phyloP scores from a whole-genome alignment of 2,888 invertebrate genomes.

The Byasa hedistus region DNA sequence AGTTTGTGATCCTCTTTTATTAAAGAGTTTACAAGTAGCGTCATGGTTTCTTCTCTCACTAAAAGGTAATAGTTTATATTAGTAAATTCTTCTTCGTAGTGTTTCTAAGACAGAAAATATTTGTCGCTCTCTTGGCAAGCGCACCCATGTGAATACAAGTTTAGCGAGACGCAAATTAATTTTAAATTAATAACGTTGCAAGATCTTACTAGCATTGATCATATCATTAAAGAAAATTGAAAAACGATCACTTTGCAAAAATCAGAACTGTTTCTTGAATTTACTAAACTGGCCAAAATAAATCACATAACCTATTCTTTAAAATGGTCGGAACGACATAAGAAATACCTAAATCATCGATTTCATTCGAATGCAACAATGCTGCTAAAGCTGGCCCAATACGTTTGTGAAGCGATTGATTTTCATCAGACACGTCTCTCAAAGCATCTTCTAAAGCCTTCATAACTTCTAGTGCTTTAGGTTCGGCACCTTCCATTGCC shows the following conservation, averaged over 20 bases:
- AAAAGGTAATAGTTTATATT: constrained; percentile 24
- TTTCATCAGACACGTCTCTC: constrained; percentile 46
- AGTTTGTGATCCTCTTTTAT: constrained; percentile 52
- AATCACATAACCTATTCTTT: too few species aligned
- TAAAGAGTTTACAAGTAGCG: constrained; percentile 61
- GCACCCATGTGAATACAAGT: too few species aligned
- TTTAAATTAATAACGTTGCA: neutral
- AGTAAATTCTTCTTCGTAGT: neutral
- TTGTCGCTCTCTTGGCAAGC: neutral
- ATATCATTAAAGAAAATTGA: too few species aligned
- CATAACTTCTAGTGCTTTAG: constrained; percentile 46
- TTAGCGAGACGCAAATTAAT: neutral
- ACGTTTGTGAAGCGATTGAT: constrained; percentile 46
- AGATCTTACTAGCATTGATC: neutral
- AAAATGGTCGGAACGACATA: neutral
- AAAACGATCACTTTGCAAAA: too few species aligned
- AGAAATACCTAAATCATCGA: constrained; percentile 48
- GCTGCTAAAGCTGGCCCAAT: constrained; percentile 63
- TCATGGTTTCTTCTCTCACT: constrained; percentile 67
- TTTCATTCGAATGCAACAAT: constrained; percentile 51
- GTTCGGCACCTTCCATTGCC: constrained; percentile 52
- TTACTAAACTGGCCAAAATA: too few species aligned
- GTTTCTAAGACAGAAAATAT: neutral
- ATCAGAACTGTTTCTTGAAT: too few species aligned
- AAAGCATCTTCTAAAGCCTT: constrained; percentile 56